Evolutionary conservation across 1,140 invertebrate genomes (phyloP), one percentile per base, ranked within the genome.

Genomic region (Rhizoglyphus robini): DNA sequence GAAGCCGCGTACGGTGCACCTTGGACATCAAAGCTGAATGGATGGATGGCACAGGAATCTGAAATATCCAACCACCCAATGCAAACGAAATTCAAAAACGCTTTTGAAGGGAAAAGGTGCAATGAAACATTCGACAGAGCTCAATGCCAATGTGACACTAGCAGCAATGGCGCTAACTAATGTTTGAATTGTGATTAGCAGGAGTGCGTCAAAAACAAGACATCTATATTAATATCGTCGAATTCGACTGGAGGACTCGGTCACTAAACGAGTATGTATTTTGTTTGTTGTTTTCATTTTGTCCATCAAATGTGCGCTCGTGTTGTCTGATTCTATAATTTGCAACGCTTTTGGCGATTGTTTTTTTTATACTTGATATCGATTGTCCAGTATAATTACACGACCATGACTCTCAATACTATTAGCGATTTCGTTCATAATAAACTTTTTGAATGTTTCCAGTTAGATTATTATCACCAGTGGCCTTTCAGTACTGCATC

Each of bases 191-290:
- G 29, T 69, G 69, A 76, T 73, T 71, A 85, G 68, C 81, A 97
- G 95, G 95, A 76, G 87, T 95, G 59, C 84, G 95, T 70, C 91
- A 96, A 77, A 93, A 98, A 74, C 94, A 99, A 77, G 94, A 99
- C 75, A 89, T 98, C 64, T 99, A 90, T 76, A 92, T 99, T 57
- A 82, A n/a, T n/a, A n/a, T n/a, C n/a, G n/a, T n/a, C n/a, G n/a
- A n/a, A n/a, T n/a, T n/a, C n/a, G 96, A 70, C 85, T 99, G 61
- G 96, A 99, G 73, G 96, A 99, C 77, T 97, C 94, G 23, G 91
- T 95, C 54, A 93, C 92, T 31, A 98, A 97, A 83, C 91, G 96
- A 84, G 94, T 97, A 80, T 85, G 83, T 68, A 30, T 29, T 30
- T 36, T 62, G 30, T 20, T 20, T 23, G n/a, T n/a, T n/a, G n/a